Base-by-base conservation (phyloP, 2,888 invertebrate species). In the Acholoe squamosa region DNA sequence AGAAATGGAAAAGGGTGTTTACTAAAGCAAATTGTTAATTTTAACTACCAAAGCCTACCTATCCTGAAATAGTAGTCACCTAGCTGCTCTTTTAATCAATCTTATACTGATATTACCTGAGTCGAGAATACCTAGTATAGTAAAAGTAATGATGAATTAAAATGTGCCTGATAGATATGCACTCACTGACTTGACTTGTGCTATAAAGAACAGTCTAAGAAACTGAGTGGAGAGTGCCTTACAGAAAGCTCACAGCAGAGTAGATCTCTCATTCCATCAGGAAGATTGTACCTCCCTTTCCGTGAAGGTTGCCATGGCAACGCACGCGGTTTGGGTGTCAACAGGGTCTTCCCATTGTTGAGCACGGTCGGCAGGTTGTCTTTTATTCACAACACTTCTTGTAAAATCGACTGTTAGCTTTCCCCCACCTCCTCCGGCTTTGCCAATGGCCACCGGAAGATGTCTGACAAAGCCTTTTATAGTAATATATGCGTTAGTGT, bases 321-420 rank as follows among this genome's bases (percentile, higher is more conserved):
- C 80, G 43, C 80, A 80, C 33, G 33, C 43, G 80, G 80, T 19
- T 80, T 14, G 19, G 80, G n/a, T 80, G 80, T 34, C 80, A 34
- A 80, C 34, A 43, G 43, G 80, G 80, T 14, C 12, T 80, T 43
- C 80, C 31, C 76, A 31, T 76, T 76, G 22, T 80, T 10, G 76
- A 1, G 3, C 34, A 33, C 16, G 43, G 80, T 33, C 71, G 43
- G 33, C 80, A 19, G 19, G 80, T 80, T 34, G 43, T 80, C 80
- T 43, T 43, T 80, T 80, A 80, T 80, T 80, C 80, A 80, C 14
- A 43, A 80, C 0, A 22, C 16, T 33, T 34, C 34, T 33, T 80
- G 33, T 80, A 34, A 43, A 80, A 80, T 80, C 43, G 80, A 80
- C 80, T 34, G 80, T 80, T 71, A 71, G 80, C 33, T 80, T 80